Evolutionary conservation across 1,140 invertebrate genomes (phyloP), one percentile per base, ranked within the genome.

Genomic region (Vollenhovia emeryi): DNA sequence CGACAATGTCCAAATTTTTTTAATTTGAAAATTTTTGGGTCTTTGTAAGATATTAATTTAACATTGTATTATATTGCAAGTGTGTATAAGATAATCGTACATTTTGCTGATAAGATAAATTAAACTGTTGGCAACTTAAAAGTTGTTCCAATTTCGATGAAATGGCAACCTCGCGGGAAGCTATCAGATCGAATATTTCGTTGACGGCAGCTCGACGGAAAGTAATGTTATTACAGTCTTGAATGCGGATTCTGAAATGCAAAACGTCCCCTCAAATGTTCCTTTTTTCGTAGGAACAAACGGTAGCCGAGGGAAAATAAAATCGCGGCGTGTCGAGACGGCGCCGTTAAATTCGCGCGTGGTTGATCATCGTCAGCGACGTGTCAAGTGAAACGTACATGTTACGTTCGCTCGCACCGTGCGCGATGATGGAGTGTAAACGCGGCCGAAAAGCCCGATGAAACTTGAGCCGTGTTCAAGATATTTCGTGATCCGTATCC

Each of bases 381-480:
- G 45, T 24, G 18, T 21, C 43, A 30, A 18, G n/a, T 24, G 50
- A 62, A 30, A 40, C n/a, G n/a, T 21, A 43, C 18, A 11, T 55
- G 3, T 1, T 36, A 8, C 21, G 55, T 33, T 78, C 11, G 4
- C 9, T 64, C 52, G 6, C n/a, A 50, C 36, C 15, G 43, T 57
- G 43, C 21, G 57, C 73, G 60, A 64, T 78, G 60, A 64, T 74
- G 59, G 74, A 88, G 68, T 59, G 71, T 85, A 64, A 52, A 43
- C 21, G 68, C 62, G 82, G 66, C 60, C 87, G 21, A 24, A 57
- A 82, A 82, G n/a, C 66, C 52, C 50, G 50, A 18, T 80, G 78
- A 59, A 89, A 89, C 60, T 69, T 73, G 68, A 80, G 84, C 21
- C 60, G 55, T 15, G 15, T 24, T 27, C 59, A 40, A 52, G 69